Evolutionary conservation across 1,140 invertebrate species (phyloP).

Genomic region (Hyles euphorbiae): DNA sequence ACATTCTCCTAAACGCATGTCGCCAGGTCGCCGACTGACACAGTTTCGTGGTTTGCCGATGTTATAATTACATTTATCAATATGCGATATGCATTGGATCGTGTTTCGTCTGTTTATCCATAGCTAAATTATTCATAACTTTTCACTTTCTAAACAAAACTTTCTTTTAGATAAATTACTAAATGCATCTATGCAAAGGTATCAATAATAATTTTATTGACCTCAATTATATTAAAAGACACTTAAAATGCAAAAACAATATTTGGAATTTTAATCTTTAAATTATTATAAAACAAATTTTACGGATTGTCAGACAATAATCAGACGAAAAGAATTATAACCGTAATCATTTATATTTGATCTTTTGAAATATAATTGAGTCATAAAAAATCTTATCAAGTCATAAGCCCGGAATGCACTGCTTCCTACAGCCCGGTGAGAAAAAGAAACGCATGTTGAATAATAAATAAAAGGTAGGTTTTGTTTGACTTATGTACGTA

Average conservation of each 20-base stretch:
- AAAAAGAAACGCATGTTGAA: too few species aligned
- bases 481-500: too few species aligned
- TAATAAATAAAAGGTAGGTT: too few species aligned
- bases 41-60: slow-evolving; percentile 42
- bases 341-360: too few species aligned
- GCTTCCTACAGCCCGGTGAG: too few species aligned
- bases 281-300: too few species aligned
- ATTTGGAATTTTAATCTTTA: too few species aligned
- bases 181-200: neutral
- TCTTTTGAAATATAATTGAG: too few species aligned
- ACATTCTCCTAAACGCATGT: slow-evolving; percentile 16
- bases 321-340: too few species aligned
- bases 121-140: slow-evolving; percentile 11
- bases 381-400: too few species aligned
- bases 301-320: too few species aligned
- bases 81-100: slow-evolving; percentile 14
- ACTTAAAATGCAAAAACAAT: neutral
- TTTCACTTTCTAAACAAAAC: slow-evolving; percentile 19
- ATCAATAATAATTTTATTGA: neutral
- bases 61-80: slow-evolving; percentile 60
- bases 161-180: slow-evolving; percentile 4
- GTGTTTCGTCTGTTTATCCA: slow-evolving; percentile 1
- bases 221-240: neutral
- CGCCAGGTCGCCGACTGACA: slow-evolving; percentile 46
- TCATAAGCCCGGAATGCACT: too few species aligned